Evolutionary conservation across 2,113 vertebrate species (phyloP), one percentile per base, ranked within the genome.

Genomic region (Apus apus): DNA sequence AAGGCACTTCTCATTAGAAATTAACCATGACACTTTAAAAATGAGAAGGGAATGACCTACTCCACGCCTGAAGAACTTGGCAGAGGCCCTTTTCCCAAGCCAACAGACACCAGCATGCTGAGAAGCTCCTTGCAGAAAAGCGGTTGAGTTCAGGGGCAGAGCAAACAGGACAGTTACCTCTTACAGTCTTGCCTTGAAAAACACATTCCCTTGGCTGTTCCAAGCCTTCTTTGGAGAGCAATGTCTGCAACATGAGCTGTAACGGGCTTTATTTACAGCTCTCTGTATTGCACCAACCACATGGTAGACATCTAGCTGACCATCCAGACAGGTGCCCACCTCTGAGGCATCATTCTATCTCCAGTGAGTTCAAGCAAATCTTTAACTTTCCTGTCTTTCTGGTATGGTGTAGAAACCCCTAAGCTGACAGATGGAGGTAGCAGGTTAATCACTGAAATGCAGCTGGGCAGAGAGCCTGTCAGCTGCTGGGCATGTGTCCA

Each of bases 1-100:
- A 92, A 93, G 58, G 75, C 85, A 88, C 50, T 79, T 91, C 60
- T 96, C 87, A 96, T 95, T 91, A 97, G 94, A 95, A 96, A 96
- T 97, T 96, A 97, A 96, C 92, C 75, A 77, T 2, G 18, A 81
- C 25, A 45, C 38, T 94, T 87, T 11, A 74, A 78, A 86, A 94
- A 70, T 2, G 26, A 86, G 65, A 90, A 91, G 64, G 22, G 78
- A 95, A 93, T 0, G 0, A 90, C 29, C 48, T 93, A 65, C n/a
- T 94, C 82, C 56, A 89, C 0, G 60, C 90, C 90, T 86, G 92
- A 94, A 74, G 71, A 96, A 74, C 61, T 85, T 86, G 67, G 85
- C 93, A 90, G 75, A 22, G 29, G 34, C 60, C 20, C 18, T 90
- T 50, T 38, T 60, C 60, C 70, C 51, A 53, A 79, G 75, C 38